A percentile compares a stretch with the other conserved stretches of the same genome.
These are phyloP conservation scores for Oegoconia quadripuncta DNA, from an alignment of 2,888 invertebrate genomes.

Conservation along the genomic window DNA sequence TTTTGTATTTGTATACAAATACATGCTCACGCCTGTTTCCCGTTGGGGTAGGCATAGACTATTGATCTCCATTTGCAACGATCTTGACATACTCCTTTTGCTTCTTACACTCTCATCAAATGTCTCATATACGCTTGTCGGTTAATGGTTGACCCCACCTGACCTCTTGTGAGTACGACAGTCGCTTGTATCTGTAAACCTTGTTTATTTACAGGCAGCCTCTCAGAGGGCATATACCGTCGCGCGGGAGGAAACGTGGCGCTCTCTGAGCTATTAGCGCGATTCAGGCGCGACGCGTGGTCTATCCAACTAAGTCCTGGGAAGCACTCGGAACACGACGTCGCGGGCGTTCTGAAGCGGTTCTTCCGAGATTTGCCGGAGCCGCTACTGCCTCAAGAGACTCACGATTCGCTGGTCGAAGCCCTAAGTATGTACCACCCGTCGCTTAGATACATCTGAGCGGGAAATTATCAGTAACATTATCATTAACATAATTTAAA, in stretches of 20 bases:
- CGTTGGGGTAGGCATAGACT: too few species aligned
- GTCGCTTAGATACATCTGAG: neutral
- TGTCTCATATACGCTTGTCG: too few species aligned
- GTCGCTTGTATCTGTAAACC: too few species aligned
- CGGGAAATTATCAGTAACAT: neutral
- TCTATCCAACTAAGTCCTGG: slow-evolving; percentile 88
- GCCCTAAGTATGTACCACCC: slow-evolving; percentile 78
- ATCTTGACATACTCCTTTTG: too few species aligned
- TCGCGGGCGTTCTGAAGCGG: slow-evolving; percentile 91
- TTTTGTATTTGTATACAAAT: too few species aligned
- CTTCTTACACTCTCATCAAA: too few species aligned
- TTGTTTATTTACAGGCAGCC: slow-evolving; percentile 87
- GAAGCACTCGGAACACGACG: slow-evolving; percentile 91
- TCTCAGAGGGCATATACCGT: slow-evolving; percentile 93
- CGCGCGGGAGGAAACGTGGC: slow-evolving; percentile 88
- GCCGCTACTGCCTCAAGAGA: slow-evolving; percentile 85
- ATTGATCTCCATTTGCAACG: too few species aligned
- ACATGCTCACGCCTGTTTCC: too few species aligned
- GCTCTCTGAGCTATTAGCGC: slow-evolving; percentile 84
- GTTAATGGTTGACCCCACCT: too few species aligned
- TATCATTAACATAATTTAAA: neutral
- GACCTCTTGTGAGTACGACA: too few species aligned
- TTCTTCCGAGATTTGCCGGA: slow-evolving; percentile 94
- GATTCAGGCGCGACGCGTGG: slow-evolving; percentile 91
- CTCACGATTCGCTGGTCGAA: slow-evolving; percentile 83